Evolutionary conservation across 2,888 invertebrate species (phyloP), one percentile per base, ranked within the genome.

Genomic region (Cybosia mesomella): DNA sequence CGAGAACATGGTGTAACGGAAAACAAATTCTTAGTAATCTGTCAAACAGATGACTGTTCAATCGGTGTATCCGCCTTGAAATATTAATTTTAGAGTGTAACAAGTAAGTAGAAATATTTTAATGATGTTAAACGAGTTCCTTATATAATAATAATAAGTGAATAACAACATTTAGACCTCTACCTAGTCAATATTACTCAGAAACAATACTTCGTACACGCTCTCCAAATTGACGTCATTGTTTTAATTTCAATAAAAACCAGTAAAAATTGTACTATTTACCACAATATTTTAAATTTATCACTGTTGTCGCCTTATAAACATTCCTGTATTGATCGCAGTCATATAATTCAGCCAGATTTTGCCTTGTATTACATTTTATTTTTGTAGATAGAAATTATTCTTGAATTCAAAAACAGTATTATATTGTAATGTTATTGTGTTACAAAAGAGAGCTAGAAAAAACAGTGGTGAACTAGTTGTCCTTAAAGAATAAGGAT

Each of bases 41-140:
- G 92, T 92, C 91, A 92, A 88, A 89, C 85, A 90, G 90, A 91
- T 93, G 93, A 93, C 92, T 93, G 92, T 92, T 89, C 91, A 90
- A 86, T 91, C 89, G 86, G 89, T 90, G 87, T 88, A 89, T 92
- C 92, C 92, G 91, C 91, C 90, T 92, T 88, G 82, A 89, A 86
- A 84, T 85, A 88, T 82, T 86, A 70, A 73, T 83, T 88, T 84
- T 86, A 85, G 77, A 79, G 83, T 84, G 79, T 81, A 78, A 83
- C 82, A 89, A 87, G 92, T 92, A 90, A 92, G 92, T 92, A 91
- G 79, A 77, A 80, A 69, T 71, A 72, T 77, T 77, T 77, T 66
- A 74, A 59, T 75, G 72, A n/a, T 72, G 67, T 69, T 53, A 67
- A 74, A 58, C 71, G 63, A 74, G 43, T 76, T 67, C 10, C 34